Conservation (phyloP, 1,140 invertebrate genomes). For the Drosophila sulfurigaster region DNA sequence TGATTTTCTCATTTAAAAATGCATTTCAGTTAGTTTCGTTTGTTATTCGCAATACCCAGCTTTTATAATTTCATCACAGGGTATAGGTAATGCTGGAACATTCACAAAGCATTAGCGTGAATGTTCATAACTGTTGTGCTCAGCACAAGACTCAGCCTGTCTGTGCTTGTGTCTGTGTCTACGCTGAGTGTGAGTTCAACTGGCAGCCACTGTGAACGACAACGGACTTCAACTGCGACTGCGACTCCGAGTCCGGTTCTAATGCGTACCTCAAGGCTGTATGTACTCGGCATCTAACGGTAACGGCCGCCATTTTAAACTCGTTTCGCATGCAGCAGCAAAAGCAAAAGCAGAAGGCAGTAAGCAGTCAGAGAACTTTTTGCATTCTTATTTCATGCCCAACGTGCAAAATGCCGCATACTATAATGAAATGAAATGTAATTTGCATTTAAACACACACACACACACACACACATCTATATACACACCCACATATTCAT, state of each 20-base stretch:
- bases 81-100: slow-evolving; percentile 64
- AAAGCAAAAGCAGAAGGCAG: slow-evolving; percentile 28
- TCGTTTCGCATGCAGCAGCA: slow-evolving; percentile 68
- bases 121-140: slow-evolving; percentile 76
- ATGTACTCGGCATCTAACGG: slow-evolving; percentile 58
- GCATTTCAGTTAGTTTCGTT: not conserved
- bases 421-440: slow-evolving; percentile 82
- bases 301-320: slow-evolving; percentile 79
- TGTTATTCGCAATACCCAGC: slow-evolving; percentile 2
- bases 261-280: slow-evolving; percentile 75
- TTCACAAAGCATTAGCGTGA: slow-evolving; percentile 78
- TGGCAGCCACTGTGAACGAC: slow-evolving; percentile 27
- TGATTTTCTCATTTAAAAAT: no score
- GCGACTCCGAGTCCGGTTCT: slow-evolving; percentile 46
- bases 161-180: not conserved
- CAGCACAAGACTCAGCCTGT: slow-evolving; percentile 22
- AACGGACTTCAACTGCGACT: slow-evolving; percentile 17
- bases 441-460: slow-evolving; percentile 74
- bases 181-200: slow-evolving; percentile 50
- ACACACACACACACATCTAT: slow-evolving; percentile 5
- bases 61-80: not conserved
- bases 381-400: slow-evolving; percentile 67
- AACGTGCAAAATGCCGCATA: slow-evolving; percentile 75
- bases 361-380: slow-evolving; percentile 10
- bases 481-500: slow-evolving; percentile 2